A percentile compares a stretch with the other conserved stretches of the same genome.
Conservation (phyloP, 2,113 vertebrate genomes). For the Riparia riparia region DNA sequence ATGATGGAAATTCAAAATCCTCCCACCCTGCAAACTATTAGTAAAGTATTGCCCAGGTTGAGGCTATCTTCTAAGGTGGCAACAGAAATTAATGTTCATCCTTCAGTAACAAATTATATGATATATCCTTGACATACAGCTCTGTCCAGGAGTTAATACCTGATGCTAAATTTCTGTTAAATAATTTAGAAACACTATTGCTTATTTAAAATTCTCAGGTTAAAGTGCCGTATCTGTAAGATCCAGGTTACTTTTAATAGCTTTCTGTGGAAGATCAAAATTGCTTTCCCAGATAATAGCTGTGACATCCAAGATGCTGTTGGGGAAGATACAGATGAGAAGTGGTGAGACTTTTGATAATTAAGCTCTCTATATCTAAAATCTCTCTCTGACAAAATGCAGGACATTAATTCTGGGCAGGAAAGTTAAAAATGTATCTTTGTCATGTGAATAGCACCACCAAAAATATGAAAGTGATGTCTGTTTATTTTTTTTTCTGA, state of each 20-base stretch:
- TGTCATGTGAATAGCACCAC: not conserved
- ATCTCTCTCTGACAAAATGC: not conserved
- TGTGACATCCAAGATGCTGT: constrained; percentile 1
- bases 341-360: constrained; percentile 32
- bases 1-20: constrained; percentile 45
- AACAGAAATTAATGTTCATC: constrained; percentile 33
- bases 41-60: not conserved
- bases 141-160: constrained; percentile 25
- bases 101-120: not conserved
- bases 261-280: constrained; percentile 40
- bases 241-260: constrained; percentile 41
- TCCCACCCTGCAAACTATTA: constrained; percentile 38
- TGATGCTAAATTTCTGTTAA: constrained; percentile 41
- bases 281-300: constrained; percentile 26
- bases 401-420: constrained; percentile 11
- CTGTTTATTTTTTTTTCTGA: not conserved
- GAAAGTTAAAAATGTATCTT: constrained; percentile 27
- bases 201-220: constrained; percentile 33
- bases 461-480: constrained; percentile 33
- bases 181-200: constrained; percentile 39
- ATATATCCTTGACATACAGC: constrained; percentile 28
- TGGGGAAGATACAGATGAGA: constrained; percentile 21
- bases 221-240: constrained; percentile 2
- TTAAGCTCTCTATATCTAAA: constrained; percentile 11
- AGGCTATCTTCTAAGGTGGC: constrained; percentile 13